A percentile compares a stretch with the other conserved stretches of the same genome.
These are phyloP conservation scores for Nineta flava DNA, from an alignment of 2,888 invertebrate species.

Conservation along the genomic window DNA sequence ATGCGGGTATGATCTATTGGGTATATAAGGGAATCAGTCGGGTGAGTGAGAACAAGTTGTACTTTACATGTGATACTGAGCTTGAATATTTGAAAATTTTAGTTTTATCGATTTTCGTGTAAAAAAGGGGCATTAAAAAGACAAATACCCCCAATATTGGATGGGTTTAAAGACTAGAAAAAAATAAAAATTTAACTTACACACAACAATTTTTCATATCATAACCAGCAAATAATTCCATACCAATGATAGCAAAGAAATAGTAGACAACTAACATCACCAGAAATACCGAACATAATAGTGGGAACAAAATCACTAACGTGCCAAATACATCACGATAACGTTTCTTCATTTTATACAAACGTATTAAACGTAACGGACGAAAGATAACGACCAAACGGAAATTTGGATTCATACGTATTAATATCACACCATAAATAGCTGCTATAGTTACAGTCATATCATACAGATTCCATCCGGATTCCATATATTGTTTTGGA, in stretches of 20 bases:
- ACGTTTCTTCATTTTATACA: constrained; percentile 66
- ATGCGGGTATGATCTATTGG: no score
- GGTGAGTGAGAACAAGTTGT: no score
- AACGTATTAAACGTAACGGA: constrained; percentile 46
- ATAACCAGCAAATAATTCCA: constrained; percentile 67
- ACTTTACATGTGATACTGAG: no score
- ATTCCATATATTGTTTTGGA: constrained; percentile 51
- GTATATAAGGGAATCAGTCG: no score
- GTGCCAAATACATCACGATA: constrained; percentile 75
- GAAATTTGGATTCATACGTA: constrained; percentile 45
- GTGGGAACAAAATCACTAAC: constrained; percentile 60
- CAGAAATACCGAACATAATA: constrained; percentile 68
- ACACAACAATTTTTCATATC: constrained; percentile 69
- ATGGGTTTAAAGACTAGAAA: not conserved
- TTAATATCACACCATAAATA: constrained; percentile 45
- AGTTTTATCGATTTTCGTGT: no score
- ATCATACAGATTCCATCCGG: constrained; percentile 78
- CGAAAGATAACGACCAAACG: constrained; percentile 58
- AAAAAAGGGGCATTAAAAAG: not conserved
- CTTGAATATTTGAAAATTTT: no score
- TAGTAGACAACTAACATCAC: constrained; percentile 76
- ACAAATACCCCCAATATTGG: not conserved
- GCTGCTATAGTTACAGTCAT: constrained; percentile 50
- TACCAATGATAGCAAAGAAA: constrained; percentile 78
- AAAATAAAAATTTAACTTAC: constrained; percentile 32